Conservation (phyloP, 2,797 vertebrate genomes). For the Myotis daubentonii region DNA sequence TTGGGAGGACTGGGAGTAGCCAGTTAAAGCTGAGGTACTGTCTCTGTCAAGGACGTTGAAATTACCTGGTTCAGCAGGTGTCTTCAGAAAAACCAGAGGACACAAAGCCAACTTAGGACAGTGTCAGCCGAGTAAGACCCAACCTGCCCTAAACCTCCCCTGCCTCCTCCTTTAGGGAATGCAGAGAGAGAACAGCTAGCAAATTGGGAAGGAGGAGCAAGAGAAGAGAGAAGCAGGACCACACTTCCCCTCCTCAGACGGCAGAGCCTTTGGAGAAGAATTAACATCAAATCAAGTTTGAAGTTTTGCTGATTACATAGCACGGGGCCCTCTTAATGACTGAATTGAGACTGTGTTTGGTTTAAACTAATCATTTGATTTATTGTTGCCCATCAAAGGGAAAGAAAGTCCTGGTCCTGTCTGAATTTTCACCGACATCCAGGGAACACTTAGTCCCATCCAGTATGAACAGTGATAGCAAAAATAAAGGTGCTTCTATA, state of each 20-base stretch:
- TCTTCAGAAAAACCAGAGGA: background rate
- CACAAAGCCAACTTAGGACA: background rate
- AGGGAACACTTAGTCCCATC: background rate
- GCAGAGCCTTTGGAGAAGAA: background rate
- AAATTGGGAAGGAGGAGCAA: background rate
- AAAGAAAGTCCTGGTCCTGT: background rate
- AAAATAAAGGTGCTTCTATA: conserved; percentile 8
- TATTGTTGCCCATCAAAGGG: background rate
- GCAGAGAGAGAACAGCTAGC: background rate
- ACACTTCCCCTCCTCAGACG: background rate
- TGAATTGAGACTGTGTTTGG: background rate
- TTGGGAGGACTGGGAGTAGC: background rate
- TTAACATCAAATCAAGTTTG: background rate
- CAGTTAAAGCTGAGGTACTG: background rate
- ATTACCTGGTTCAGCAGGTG: background rate
- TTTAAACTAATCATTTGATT: conserved; percentile 9
- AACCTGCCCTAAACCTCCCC: background rate
- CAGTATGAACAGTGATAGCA: background rate
- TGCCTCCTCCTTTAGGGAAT: background rate
- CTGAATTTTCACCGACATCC: background rate
- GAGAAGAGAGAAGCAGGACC: background rate
- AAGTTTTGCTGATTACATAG: background rate
- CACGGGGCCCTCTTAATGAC: background rate
- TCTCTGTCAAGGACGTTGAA: background rate
- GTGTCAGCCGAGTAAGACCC: background rate